Evolutionary conservation across 1,140 invertebrate genomes (phyloP).

Genomic region (Brachionus plicatilis): DNA sequence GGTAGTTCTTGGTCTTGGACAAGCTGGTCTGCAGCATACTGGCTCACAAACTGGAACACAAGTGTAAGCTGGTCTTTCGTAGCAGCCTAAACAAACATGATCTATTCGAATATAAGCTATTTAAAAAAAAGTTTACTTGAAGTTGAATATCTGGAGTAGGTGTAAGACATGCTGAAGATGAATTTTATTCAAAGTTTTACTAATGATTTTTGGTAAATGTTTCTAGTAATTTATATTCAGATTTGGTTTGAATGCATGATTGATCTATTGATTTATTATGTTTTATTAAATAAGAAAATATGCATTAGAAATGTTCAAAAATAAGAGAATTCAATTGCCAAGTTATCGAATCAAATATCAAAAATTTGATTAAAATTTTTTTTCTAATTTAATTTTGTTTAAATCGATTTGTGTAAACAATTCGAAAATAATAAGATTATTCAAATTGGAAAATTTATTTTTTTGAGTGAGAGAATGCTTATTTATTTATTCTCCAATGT

Average conservation of each 20-base stretch:
- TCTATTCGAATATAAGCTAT: too few species aligned
- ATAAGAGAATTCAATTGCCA: neutral
- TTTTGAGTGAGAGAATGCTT: neutral
- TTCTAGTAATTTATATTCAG: conserved; percentile 11
- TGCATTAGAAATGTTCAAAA: neutral
- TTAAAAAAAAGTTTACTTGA: neutral
- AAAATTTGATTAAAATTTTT: conserved; percentile 2
- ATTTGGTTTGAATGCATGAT: neutral
- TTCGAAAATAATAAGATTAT: neutral
- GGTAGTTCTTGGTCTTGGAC: neutral
- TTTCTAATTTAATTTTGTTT: neutral
- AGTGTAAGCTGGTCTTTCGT: conserved; percentile 14
- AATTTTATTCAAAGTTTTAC: neutral
- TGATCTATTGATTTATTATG: conserved; percentile 12
- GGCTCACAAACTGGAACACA: neutral
- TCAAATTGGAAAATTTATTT: neutral
- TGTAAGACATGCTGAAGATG: neutral
- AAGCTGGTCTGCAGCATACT: neutral
- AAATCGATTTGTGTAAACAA: neutral
- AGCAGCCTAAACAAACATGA: neutral
- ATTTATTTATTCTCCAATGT: neutral
- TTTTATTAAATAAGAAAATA: conserved; percentile 2
- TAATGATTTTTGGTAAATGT: conserved; percentile 6
- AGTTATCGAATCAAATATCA: neutral
- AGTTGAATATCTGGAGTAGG: neutral